These are phyloP conservation scores for Orthosia gothica DNA, from an alignment of 2,888 invertebrate species.

Conservation along the genomic window DNA sequence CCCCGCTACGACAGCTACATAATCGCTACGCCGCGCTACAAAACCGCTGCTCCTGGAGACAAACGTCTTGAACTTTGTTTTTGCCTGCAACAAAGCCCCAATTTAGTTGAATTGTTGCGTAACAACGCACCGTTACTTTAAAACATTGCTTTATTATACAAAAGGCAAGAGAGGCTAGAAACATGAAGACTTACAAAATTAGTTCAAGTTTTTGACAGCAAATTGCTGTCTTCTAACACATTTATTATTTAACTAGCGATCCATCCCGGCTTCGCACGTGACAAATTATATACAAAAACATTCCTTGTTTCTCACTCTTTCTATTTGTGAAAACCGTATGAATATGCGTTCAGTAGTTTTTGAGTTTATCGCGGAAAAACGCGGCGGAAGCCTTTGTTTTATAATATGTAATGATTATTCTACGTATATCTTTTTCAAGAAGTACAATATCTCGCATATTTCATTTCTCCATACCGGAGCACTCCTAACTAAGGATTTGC, in stretches of 20 bases:
- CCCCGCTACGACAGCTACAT: slow-evolving; percentile 56
- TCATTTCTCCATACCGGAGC: too few relatives aligned
- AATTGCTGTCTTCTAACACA: neutral
- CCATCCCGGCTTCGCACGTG: too few relatives aligned
- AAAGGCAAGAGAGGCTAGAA: slow-evolving; percentile 37
- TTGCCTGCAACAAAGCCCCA: slow-evolving; percentile 50
- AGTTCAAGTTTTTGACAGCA: slow-evolving; percentile 13
- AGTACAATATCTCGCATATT: neutral
- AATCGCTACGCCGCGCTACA: slow-evolving; percentile 48
- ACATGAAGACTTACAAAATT: slow-evolving; percentile 34
- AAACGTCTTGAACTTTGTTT: slow-evolving; percentile 55
- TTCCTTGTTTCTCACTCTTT: too few relatives aligned
- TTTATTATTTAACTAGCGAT: slow-evolving; percentile 13
- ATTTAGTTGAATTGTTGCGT: slow-evolving; percentile 47
- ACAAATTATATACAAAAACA: too few relatives aligned
- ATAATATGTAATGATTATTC: neutral
- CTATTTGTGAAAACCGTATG: too few relatives aligned
- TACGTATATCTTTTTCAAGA: slow-evolving; percentile 3
- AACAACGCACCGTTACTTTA: slow-evolving; percentile 45
- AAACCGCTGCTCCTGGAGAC: slow-evolving; percentile 47
- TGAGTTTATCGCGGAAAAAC: too few relatives aligned
- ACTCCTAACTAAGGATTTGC: too few relatives aligned
- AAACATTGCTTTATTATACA: slow-evolving; percentile 54
- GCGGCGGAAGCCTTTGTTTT: too few relatives aligned
- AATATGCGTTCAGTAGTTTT: too few relatives aligned